Percentiles rank a stretch among this genome's conserved stretches.
phyloP scores from a whole-genome alignment of 2,797 vertebrate species.

The Oophaga sylvatica region DNA sequence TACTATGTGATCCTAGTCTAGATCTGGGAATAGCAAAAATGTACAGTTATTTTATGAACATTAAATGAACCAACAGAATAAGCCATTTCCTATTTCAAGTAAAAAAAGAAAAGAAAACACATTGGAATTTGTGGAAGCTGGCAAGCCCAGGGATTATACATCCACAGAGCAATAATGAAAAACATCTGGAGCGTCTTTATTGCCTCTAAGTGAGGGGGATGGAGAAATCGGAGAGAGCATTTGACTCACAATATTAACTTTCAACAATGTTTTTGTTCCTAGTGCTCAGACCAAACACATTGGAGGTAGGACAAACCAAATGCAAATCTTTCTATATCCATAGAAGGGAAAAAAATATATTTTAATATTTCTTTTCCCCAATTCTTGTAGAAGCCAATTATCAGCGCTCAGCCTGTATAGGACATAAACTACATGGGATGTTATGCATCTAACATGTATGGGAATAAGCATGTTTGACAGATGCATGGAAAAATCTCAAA shows the following conservation, averaged over 20 bases:
- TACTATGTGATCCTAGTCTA: not conserved
- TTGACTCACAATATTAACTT: conserved; percentile 24
- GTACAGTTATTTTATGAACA: not conserved
- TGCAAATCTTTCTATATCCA: not conserved
- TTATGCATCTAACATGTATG: too few species aligned
- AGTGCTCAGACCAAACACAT: conserved; percentile 16
- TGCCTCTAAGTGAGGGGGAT: conserved; percentile 23
- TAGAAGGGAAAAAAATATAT: not conserved
- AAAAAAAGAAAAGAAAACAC: conserved; percentile 33
- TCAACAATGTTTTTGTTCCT: conserved; percentile 42
- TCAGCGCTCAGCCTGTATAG: not conserved
- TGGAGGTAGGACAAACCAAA: conserved; percentile 10
- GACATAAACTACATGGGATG: not conserved
- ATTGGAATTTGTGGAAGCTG: conserved; percentile 50
- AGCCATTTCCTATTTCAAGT: conserved; percentile 28
- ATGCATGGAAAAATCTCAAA: too few species aligned
- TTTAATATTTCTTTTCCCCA: not conserved
- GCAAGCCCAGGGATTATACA: conserved; percentile 38
- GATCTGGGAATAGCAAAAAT: conserved; percentile 12
- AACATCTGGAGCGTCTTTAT: conserved; percentile 54
- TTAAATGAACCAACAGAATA: conserved; percentile 32
- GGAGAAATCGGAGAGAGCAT: not conserved
- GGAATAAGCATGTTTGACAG: too few species aligned
- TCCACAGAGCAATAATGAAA: conserved; percentile 41
- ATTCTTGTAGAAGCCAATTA: not conserved